Conservation (phyloP, 2,888 invertebrate species). For the Agelastica alni region DNA sequence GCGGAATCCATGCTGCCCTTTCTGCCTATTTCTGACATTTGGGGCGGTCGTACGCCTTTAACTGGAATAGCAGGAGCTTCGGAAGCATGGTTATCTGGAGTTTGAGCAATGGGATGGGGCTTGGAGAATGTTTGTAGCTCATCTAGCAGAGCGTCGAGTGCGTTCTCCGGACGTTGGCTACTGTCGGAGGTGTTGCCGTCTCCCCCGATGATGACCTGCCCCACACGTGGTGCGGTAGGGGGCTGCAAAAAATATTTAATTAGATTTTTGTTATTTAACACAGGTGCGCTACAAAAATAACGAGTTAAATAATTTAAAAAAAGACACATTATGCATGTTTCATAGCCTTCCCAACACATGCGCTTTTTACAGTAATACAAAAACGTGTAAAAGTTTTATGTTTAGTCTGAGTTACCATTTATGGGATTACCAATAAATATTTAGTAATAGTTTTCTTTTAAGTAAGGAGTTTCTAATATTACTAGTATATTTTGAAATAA, state of each 20-base stretch:
- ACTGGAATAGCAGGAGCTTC: conserved; percentile 53
- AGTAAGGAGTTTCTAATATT: too few species aligned
- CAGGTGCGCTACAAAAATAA: neutral
- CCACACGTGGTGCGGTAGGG: conserved; percentile 66
- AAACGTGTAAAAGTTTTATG: neutral
- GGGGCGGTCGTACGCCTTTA: conserved; percentile 55
- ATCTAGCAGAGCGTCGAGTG: conserved; percentile 95
- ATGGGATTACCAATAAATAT: too few species aligned
- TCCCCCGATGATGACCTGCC: conserved; percentile 65
- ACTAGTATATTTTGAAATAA: too few species aligned
- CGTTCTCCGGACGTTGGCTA: conserved; percentile 83
- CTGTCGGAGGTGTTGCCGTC: conserved; percentile 61
- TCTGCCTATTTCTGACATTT: conserved; percentile 60
- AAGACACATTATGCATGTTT: conserved; percentile 20
- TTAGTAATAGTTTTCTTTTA: too few species aligned
- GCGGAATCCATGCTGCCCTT: conserved; percentile 63
- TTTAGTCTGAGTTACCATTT: too few species aligned
- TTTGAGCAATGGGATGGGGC: conserved; percentile 57
- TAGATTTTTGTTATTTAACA: neutral
- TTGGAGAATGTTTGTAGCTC: conserved; percentile 88
- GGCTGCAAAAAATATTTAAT: conserved; percentile 54
- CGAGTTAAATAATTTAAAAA: conserved; percentile 33
- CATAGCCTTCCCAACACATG: conserved; percentile 6
- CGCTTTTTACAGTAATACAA: neutral
- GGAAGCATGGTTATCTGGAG: conserved; percentile 42